Percentiles rank a stretch among this genome's conserved stretches.
Conservation (phyloP, 2,888 invertebrate genomes). For the Aporophyla nigra region DNA sequence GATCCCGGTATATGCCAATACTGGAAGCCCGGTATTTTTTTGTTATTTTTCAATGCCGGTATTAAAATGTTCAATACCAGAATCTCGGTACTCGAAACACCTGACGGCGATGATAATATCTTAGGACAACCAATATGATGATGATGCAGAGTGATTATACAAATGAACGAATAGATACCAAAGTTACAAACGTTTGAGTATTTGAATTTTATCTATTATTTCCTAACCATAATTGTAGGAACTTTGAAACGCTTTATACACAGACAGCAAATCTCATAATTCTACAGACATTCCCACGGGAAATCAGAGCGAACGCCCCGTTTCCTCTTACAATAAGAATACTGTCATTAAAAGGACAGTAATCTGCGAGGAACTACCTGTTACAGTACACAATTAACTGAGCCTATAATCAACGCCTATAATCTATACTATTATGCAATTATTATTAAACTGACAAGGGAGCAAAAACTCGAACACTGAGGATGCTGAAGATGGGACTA, state of each 20-base stretch:
- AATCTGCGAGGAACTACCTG: slow-evolving; percentile 8
- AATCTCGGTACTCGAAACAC: too few species aligned
- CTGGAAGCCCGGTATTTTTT: too few species aligned
- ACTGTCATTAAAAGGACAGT: slow-evolving; percentile 34
- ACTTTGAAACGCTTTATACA: background rate
- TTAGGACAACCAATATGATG: too few species aligned
- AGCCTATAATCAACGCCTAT: slow-evolving; percentile 23
- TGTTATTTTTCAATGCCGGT: too few species aligned
- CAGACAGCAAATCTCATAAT: slow-evolving; percentile 27
- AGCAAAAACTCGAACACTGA: background rate
- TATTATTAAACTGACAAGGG: slow-evolving; percentile 1
- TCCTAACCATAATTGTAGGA: background rate
- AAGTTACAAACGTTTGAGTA: background rate
- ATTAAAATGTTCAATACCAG: too few species aligned
- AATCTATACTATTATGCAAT: slow-evolving; percentile 27
- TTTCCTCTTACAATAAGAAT: slow-evolving; percentile 51
- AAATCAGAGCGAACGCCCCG: slow-evolving; percentile 49
- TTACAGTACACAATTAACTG: slow-evolving; percentile 14
- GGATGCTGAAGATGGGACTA: background rate
- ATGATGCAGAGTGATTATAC: too few species aligned
- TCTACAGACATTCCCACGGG: slow-evolving; percentile 56
- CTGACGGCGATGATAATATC: too few species aligned
- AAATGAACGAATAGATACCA: background rate
- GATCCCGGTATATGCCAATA: too few species aligned
- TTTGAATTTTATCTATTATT: background rate